Conservation (phyloP, 2,797 vertebrate genomes). For the Lacerta agilis region DNA sequence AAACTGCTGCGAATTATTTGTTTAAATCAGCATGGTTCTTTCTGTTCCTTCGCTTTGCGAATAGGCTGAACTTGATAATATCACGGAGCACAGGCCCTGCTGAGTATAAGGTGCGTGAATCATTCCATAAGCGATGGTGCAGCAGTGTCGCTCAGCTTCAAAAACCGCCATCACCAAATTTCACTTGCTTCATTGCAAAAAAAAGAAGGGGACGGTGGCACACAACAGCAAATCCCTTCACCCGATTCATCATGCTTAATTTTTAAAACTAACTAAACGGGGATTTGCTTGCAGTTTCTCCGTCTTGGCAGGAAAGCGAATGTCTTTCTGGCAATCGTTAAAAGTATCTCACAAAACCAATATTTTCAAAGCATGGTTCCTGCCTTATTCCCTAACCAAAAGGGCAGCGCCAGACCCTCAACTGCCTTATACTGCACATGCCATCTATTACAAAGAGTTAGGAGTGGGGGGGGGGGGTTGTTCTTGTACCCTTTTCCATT, state of each 20-base stretch:
- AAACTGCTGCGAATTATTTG: not conserved
- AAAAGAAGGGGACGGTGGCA: not conserved
- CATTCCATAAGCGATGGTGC: not conserved
- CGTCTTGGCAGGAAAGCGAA: slow-evolving; percentile 42
- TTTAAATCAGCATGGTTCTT: not conserved
- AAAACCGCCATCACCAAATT: not conserved
- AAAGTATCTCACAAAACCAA: slow-evolving; percentile 11
- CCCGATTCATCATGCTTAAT: slow-evolving; percentile 25
- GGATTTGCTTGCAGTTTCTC: slow-evolving; percentile 43
- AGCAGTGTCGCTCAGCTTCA: no score
- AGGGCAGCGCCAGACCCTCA: not conserved
- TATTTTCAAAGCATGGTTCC: not conserved
- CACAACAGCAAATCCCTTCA: not conserved
- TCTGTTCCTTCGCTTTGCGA: not conserved
- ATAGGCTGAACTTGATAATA: slow-evolving; percentile 45
- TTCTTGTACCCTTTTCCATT: not conserved
- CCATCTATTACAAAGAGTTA: not conserved
- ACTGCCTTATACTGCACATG: slow-evolving; percentile 50
- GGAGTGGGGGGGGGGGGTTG: not conserved
- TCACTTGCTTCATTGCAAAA: slow-evolving; percentile 30
- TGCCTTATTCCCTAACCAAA: rapidly evolving
- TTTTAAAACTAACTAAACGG: slow-evolving; percentile 23
- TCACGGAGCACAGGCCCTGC: slow-evolving; percentile 46
- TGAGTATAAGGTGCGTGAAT: slow-evolving; percentile 52
- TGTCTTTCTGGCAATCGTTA: slow-evolving; percentile 8